Conservation (phyloP, 2,888 invertebrate genomes). For the Andrena haemorrhoa region DNA sequence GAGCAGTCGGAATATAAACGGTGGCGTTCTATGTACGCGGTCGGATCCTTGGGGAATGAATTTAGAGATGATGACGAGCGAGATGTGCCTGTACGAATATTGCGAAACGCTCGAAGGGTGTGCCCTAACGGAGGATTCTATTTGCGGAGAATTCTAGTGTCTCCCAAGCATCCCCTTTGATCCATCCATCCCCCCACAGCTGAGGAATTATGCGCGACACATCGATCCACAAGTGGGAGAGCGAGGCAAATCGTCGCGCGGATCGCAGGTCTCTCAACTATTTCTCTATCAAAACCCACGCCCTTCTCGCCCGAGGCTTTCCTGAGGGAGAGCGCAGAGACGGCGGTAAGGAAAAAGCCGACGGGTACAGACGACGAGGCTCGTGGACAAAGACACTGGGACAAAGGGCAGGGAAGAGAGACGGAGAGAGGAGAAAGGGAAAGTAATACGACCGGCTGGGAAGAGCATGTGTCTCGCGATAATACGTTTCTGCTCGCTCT, state of each 20-base stretch:
- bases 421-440: constrained; percentile 44
- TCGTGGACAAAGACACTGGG: constrained; percentile 58
- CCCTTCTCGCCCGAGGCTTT: constrained; percentile 29
- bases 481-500: constrained; percentile 65
- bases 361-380: constrained; percentile 52
- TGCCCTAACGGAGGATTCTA: too few species aligned
- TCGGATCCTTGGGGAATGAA: too few species aligned
- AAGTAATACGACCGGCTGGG: constrained; percentile 56
- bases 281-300: constrained; percentile 68
- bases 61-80: too few species aligned
- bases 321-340: constrained; percentile 38
- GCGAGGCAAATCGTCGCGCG: constrained; percentile 67
- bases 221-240: constrained; percentile 67
- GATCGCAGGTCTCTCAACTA: constrained; percentile 74
- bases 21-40: too few species aligned
- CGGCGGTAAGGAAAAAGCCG: constrained; percentile 57
- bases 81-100: too few species aligned
- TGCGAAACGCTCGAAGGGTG: too few species aligned
- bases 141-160: too few species aligned
- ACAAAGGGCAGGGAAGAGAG: constrained; percentile 31
- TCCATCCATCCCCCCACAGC: background rate
- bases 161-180: too few species aligned
- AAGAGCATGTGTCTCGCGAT: constrained; percentile 62
- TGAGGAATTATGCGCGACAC: constrained; percentile 56
- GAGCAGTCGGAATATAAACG: background rate